These are phyloP conservation scores for Drosophila anomelani DNA, from an alignment of 2,888 invertebrate genomes.

Conservation along the genomic window DNA sequence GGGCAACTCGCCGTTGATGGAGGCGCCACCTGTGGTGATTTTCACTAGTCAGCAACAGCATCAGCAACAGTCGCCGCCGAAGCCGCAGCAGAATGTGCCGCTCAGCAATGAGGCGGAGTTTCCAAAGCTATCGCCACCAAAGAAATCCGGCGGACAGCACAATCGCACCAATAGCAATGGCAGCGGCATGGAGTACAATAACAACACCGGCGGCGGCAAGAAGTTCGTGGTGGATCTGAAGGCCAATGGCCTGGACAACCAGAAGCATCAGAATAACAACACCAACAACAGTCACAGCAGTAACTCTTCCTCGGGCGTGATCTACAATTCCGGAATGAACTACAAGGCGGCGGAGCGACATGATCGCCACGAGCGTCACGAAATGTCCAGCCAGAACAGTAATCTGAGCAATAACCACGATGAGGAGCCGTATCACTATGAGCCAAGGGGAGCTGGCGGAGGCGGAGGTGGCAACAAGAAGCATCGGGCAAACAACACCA, in stretches of 20 bases:
- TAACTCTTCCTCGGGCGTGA: constrained; percentile 49
- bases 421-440: constrained; percentile 81
- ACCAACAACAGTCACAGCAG: constrained; percentile 42
- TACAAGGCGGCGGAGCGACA: constrained; percentile 73
- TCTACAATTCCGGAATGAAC: constrained; percentile 82
- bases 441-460: constrained; percentile 55
- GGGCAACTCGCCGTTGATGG: constrained; percentile 81
- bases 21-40: constrained; percentile 83
- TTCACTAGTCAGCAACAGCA: constrained; percentile 83
- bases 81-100: constrained; percentile 61
- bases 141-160: constrained; percentile 77
- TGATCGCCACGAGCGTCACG: constrained; percentile 72
- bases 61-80: constrained; percentile 71
- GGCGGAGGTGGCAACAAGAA: constrained; percentile 70
- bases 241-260: constrained; percentile 65
- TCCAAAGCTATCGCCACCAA: constrained; percentile 84
- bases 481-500: constrained; percentile 83
- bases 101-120: constrained; percentile 84
- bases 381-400: constrained; percentile 75
- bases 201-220: constrained; percentile 61
- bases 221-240: constrained; percentile 67
- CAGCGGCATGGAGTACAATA: constrained; percentile 73
- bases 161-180: constrained; percentile 74
- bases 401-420: constrained; percentile 82
- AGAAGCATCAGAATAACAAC: constrained; percentile 52